Evolutionary conservation across 1,140 invertebrate species (phyloP).

Genomic region (Aphelenchoides avenae): DNA sequence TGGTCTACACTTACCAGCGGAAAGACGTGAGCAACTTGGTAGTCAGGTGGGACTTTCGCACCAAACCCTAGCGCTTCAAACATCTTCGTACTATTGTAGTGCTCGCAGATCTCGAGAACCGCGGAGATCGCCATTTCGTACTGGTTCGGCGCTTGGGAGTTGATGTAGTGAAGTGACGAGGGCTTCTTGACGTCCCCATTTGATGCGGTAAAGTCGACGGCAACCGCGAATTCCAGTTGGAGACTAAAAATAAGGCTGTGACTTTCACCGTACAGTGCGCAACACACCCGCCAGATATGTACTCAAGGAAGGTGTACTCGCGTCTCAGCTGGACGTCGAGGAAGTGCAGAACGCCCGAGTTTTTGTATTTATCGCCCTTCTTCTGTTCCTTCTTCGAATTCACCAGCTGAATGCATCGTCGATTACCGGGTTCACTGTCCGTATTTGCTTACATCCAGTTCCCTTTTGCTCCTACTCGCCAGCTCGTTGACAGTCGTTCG

Average conservation of each 20-base stretch:
- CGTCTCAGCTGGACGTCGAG: slow-evolving; percentile 19
- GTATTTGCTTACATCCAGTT: slow-evolving; percentile 3
- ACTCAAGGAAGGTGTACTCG: slow-evolving; percentile 49
- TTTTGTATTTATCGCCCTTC: slow-evolving; percentile 35
- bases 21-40: slow-evolving; percentile 41
- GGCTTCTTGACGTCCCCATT: slow-evolving; percentile 67
- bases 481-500: slow-evolving; percentile 18
- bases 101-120: slow-evolving; percentile 65
- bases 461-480: slow-evolving; percentile 7
- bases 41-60: slow-evolving; percentile 33
- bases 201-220: slow-evolving; percentile 71
- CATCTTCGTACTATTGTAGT: slow-evolving; percentile 63
- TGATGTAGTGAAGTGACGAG: slow-evolving; percentile 66
- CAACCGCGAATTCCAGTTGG: slow-evolving; percentile 67
- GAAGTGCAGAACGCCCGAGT: slow-evolving; percentile 40
- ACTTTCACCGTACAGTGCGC: not conserved
- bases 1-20: slow-evolving; percentile 33
- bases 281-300: slow-evolving; percentile 41
- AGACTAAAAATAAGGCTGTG: slow-evolving; percentile 44
- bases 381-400: slow-evolving; percentile 56
- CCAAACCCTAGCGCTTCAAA: slow-evolving; percentile 57
- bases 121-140: slow-evolving; percentile 63
- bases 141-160: slow-evolving; percentile 63
- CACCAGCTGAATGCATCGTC: no score
- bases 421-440: no score